Percentiles rank a stretch among this genome's conserved stretches.
These are phyloP conservation scores for Pituophis catenifer DNA, from an alignment of 2,113 vertebrate genomes.

Conservation along the genomic window DNA sequence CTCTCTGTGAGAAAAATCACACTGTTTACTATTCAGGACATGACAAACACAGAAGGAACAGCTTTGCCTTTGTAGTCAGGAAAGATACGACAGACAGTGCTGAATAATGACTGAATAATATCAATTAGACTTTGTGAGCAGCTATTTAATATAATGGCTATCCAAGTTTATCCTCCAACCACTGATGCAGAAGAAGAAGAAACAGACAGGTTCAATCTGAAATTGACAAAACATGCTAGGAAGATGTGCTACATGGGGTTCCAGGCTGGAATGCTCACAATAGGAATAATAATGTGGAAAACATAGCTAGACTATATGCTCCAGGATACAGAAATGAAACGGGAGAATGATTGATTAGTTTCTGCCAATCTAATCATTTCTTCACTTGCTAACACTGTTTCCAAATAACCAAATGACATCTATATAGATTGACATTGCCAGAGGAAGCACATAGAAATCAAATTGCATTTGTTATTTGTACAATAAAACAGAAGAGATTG, in stretches of 20 bases:
- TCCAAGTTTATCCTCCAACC: not conserved
- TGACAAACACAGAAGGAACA: not conserved
- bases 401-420: not conserved
- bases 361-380: not conserved
- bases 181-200: not conserved
- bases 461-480: not conserved
- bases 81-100: not conserved
- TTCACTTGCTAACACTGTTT: not conserved
- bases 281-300: not conserved
- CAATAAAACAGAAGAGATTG: not conserved
- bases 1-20: not conserved
- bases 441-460: not conserved
- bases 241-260: not conserved
- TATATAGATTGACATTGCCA: not conserved
- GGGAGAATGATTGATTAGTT: not conserved
- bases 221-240: not conserved
- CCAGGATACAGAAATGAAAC: not conserved
- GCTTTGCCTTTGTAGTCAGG: not conserved
- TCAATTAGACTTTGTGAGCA: not conserved
- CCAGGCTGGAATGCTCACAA: not conserved
- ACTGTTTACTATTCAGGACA: not conserved
- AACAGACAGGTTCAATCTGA: not conserved
- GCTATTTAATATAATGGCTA: not conserved
- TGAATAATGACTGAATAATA: not conserved
- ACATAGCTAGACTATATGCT: not conserved